Base-by-base conservation (phyloP, 1,140 invertebrate genomes). In the Bombus turneri region DNA sequence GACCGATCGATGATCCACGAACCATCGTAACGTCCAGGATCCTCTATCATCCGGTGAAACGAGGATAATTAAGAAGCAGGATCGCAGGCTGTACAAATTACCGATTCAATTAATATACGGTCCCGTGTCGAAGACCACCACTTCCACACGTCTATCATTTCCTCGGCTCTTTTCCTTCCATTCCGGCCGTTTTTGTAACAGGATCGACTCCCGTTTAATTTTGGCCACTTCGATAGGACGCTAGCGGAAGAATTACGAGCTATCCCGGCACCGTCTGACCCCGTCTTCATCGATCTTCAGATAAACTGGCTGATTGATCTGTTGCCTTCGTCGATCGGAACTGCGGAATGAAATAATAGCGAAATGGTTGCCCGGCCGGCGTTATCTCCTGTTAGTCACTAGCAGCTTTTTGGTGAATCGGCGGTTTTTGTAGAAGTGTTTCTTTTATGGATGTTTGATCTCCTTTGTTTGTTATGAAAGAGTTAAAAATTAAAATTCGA, bases 31-130 rank as follows among this genome's bases (percentile, higher is more conserved):
- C 76, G 39, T 1, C 10, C 10, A 1, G 12, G 22, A 31, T 57
- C 28, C 81, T 77, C 76, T 74, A 57, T 83, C 66, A 72, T 41
- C 57, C 34, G 41, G 0, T 9, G n/a, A 80, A 37, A 79, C 79
- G 76, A 22, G 13, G 66, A 75, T 90, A 90, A 88, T 90, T 90
- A 90, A 88, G 57, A 53, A 88, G 37, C 47, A 72, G 68, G 72
- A 88, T 85, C 84, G 74, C 79, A 68, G 71, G 41, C 57, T 69
- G 22, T 72, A 85, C 84, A 78, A 91, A 90, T 88, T 88, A 89
- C 72, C 79, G 83, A 88, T 89, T 89, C 90, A 84, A 89, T 91
- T 91, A 91, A 89, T 89, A 57, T 73, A 41, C 72, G 74, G 66
- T 78, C 57, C 37, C 66, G 59, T 64, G 69, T 83, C 53, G 82